phyloP scores from a whole-genome alignment of 2,888 invertebrate genomes.

The Vannuccia rotundouncinata region DNA sequence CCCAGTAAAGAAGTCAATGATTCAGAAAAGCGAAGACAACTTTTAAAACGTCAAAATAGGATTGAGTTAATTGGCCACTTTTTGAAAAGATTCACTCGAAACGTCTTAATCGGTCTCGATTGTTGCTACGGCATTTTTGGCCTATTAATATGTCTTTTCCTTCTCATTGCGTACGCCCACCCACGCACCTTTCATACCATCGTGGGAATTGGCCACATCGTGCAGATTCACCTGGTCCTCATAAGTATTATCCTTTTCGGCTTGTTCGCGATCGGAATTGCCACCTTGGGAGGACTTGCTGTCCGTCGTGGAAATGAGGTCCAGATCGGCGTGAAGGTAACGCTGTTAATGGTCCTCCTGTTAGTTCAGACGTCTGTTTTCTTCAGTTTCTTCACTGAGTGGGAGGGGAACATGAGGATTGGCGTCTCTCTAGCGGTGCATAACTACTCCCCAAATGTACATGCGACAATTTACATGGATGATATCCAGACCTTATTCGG shows the following conservation, averaged over 20 bases:
- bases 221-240: background rate
- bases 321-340: background rate
- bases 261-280: background rate
- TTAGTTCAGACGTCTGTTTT: background rate
- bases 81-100: too few species aligned
- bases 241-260: background rate
- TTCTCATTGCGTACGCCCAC: background rate
- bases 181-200: background rate
- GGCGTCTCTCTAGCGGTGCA: background rate
- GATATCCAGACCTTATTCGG: background rate
- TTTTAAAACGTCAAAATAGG: too few species aligned
- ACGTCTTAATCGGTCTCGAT: background rate
- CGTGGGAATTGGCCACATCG: background rate
- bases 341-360: background rate
- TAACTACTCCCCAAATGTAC: background rate
- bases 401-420: background rate
- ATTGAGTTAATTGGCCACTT: too few species aligned
- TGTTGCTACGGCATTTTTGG: background rate
- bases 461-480: background rate
- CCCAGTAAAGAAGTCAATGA: too few species aligned
- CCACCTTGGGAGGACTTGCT: background rate
- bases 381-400: slow-evolving; percentile 1
- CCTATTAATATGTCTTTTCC: background rate
- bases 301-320: background rate
- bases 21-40: too few species aligned